Evolutionary conservation across 2,113 vertebrate species (phyloP).

Genomic region (Heterochromis multidens): DNA sequence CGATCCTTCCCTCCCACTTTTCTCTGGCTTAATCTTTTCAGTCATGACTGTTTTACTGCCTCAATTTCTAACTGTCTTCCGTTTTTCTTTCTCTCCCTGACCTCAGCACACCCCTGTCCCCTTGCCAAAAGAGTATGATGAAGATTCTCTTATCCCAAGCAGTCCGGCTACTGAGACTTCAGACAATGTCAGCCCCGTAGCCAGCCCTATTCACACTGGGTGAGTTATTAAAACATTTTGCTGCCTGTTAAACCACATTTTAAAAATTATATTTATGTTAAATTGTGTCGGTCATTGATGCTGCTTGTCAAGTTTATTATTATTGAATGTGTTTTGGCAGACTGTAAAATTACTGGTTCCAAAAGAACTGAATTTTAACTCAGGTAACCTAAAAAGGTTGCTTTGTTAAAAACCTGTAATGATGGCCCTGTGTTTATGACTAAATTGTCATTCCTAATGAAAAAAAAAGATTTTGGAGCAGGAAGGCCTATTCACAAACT

Average conservation of each 20-base stretch:
- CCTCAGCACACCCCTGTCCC: conserved; percentile 77
- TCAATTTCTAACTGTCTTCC: neutral
- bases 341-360: neutral
- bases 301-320: neutral
- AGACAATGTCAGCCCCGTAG: conserved; percentile 96
- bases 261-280: neutral
- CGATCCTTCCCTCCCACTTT: neutral
- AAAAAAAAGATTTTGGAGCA: too few relatives aligned
- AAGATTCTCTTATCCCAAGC: conserved; percentile 96
- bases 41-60: neutral
- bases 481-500: too few relatives aligned
- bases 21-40: neutral
- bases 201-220: conserved; percentile 98
- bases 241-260: neutral
- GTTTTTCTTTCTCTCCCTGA: neutral
- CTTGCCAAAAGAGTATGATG: conserved; percentile 89
- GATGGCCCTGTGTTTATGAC: neutral
- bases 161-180: conserved; percentile 97
- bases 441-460: too few relatives aligned
- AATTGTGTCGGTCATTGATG: neutral
- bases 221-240: conserved; percentile 60
- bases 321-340: neutral
- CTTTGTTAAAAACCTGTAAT: neutral
- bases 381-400: too few relatives aligned
- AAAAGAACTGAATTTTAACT: too few relatives aligned